Evolutionary conservation across 2,888 invertebrate genomes (phyloP), one percentile per base, ranked within the genome.

Genomic region (Lithosia quadra): DNA sequence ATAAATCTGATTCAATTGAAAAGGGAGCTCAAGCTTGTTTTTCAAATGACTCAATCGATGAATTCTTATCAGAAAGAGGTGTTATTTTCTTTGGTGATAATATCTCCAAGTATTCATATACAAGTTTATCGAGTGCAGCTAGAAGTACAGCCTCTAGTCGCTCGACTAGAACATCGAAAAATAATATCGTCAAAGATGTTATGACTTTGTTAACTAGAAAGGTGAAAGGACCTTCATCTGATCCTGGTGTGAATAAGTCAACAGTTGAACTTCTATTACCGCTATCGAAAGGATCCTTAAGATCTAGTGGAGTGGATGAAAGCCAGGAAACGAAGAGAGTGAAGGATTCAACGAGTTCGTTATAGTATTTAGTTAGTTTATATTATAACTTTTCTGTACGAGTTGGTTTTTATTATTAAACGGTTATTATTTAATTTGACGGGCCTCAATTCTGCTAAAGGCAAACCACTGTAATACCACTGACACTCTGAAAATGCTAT

Each of bases 41-140:
- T 58, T 88, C 93, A 0, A 92, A 93, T 28, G 94, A 94, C 68
- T 92, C 92, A 0, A 86, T 93, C 7, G 94, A 94, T 18, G 93
- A 94, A 60, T 90, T 88, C 21, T 67, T 94, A 15, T 92, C 91
- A 0, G 91, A 93, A 77, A 79, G 90, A 33, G 91, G 92, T 0
- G 80, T 91, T 57, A 73, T 87, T 2, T 89, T 86, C 24, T 66
- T 89, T 1, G 89, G 86, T 0, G 91, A 92, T 36, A 85, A 89
- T 49, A 72, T 87, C 7, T 91, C 92, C 0, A 92, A 89, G 74
- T 91, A 89, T 57, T 87, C 91, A 0, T 87, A 89, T 0, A 65
- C 71, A 7, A 81, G 79, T 15, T 76, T 80, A 0, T 89, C 91
- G 0, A 82, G 81, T 15, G 79, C 77, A 0, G 79, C 78, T 0